phyloP scores from a whole-genome alignment of 2,888 invertebrate genomes.

The Rugalucina vietnamica region DNA sequence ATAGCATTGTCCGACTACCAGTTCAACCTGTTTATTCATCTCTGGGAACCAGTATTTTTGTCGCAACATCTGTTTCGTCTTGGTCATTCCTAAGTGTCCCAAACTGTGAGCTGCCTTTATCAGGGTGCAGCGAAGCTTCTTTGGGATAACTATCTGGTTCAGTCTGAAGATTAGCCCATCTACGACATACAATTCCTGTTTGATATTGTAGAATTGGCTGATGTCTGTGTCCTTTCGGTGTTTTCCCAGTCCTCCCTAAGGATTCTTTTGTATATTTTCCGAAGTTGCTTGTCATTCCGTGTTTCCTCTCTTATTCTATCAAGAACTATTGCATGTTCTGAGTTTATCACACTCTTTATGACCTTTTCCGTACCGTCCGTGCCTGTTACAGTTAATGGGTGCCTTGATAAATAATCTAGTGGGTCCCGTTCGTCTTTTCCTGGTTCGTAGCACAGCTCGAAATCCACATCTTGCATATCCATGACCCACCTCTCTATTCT shows the following conservation, averaged over 20 bases:
- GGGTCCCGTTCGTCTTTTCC: slow-evolving; percentile 44
- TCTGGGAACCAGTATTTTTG: slow-evolving; percentile 42
- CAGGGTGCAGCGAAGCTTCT: slow-evolving; percentile 13
- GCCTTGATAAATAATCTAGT: slow-evolving; percentile 41
- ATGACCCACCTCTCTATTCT: slow-evolving; percentile 35
- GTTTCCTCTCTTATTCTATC: background rate
- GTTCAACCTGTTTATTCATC: slow-evolving; percentile 39
- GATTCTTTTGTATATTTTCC: slow-evolving; percentile 4
- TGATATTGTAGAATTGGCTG: slow-evolving; percentile 4
- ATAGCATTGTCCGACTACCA: slow-evolving; percentile 30
- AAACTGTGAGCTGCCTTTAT: slow-evolving; percentile 38
- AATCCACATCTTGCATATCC: slow-evolving; percentile 43
- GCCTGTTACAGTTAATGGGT: slow-evolving; percentile 13
- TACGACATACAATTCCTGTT: slow-evolving; percentile 13
- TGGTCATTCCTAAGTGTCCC: slow-evolving; percentile 43
- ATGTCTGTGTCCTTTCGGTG: background rate
- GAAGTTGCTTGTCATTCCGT: slow-evolving; percentile 10
- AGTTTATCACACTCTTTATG: background rate
- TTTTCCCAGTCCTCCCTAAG: slow-evolving; percentile 4
- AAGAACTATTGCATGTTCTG: slow-evolving; percentile 1
- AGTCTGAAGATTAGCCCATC: slow-evolving; percentile 27
- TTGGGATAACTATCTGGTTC: slow-evolving; percentile 28
- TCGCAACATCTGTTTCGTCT: slow-evolving; percentile 34
- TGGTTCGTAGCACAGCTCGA: slow-evolving; percentile 48
- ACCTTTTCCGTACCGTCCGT: slow-evolving; percentile 23